Percentiles rank a stretch among this genome's conserved stretches.
Evolutionary conservation across 2,113 vertebrate species (phyloP).

Genomic region (Chunga burmeisteri): DNA sequence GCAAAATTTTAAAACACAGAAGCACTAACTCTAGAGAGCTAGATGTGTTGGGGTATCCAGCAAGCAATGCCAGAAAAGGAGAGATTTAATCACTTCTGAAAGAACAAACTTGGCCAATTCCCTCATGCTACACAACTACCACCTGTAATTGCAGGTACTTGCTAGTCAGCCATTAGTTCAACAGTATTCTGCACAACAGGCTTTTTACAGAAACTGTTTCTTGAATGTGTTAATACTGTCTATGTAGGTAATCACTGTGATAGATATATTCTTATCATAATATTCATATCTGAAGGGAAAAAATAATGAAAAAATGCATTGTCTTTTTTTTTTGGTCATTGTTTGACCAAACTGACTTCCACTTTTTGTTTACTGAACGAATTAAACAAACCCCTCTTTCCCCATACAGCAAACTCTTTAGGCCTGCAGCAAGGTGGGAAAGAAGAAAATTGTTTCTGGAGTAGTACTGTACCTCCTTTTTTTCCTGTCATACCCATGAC

Average conservation of each 20-base stretch:
- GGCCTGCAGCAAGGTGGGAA: background rate
- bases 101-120: background rate
- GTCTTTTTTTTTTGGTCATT: accelerated
- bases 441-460: background rate
- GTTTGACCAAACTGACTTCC: background rate
- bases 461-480: background rate
- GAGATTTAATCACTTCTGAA: background rate
- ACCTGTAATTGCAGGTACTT: background rate
- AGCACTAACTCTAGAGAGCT: background rate
- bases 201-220: background rate
- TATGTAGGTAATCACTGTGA: background rate
- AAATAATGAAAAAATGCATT: background rate
- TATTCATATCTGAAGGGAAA: background rate
- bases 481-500: background rate
- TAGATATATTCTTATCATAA: background rate
- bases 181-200: background rate
- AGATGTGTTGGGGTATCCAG: background rate
- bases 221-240: background rate
- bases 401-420: background rate
- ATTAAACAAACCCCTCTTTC: background rate
- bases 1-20: background rate
- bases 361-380: background rate
- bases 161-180: background rate
- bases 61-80: background rate
- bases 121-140: background rate